A percentile compares a stretch with the other conserved stretches of the same genome.
phyloP scores from a whole-genome alignment of 2,113 vertebrate species.

The Hypomesus transpacificus region DNA sequence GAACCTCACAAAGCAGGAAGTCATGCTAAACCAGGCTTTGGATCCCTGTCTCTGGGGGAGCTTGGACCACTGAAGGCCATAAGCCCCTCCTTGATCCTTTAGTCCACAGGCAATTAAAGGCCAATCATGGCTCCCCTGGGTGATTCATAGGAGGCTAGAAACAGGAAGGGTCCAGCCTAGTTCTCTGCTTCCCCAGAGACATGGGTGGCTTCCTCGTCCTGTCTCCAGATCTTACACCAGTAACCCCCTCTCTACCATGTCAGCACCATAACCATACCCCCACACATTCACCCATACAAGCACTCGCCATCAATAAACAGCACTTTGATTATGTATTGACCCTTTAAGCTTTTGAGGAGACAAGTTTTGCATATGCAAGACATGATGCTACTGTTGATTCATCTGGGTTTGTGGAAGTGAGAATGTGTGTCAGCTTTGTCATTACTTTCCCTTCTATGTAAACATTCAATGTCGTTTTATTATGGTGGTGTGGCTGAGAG shows the following conservation, averaged over 20 bases:
- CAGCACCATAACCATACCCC: too few species aligned
- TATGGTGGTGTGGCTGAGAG: too few species aligned
- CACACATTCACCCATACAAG: not conserved
- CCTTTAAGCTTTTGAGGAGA: too few species aligned
- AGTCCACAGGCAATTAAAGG: conserved; percentile 63
- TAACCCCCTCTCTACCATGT: not conserved
- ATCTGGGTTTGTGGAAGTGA: too few species aligned
- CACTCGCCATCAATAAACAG: too few species aligned
- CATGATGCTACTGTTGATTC: too few species aligned
- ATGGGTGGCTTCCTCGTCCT: not conserved
- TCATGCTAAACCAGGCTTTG: not conserved
- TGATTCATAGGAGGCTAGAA: conserved; percentile 59
- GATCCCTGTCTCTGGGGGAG: not conserved
- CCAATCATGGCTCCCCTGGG: conserved; percentile 25
- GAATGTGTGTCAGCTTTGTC: too few species aligned
- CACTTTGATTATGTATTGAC: too few species aligned
- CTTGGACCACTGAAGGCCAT: conserved; percentile 1
- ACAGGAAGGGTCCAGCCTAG: conserved; percentile 31
- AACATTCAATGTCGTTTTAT: too few species aligned
- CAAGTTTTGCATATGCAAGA: too few species aligned
- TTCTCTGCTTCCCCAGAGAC: conserved; percentile 8
- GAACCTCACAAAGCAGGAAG: not conserved
- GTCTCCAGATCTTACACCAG: not conserved
- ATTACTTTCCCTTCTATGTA: too few species aligned
- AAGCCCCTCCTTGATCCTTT: conserved; percentile 22